Evolutionary conservation across 2,797 vertebrate genomes (phyloP).

Genomic region (Muraenolepis orangiensis): DNA sequence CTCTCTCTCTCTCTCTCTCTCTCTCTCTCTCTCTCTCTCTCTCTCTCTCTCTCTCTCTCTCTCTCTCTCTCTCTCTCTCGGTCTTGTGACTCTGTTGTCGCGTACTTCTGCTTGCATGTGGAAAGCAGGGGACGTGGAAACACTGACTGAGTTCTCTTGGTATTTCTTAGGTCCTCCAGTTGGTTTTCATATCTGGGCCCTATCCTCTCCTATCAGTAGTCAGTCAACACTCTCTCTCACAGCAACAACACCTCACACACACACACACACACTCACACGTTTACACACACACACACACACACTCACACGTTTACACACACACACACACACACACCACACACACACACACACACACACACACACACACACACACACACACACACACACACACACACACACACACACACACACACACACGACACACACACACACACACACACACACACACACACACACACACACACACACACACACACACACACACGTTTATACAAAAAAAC

Average conservation of each 20-base stretch:
- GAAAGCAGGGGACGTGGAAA: slow-evolving; percentile 76
- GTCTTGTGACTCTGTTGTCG: slow-evolving; percentile 64
- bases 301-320: too few relatives aligned
- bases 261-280: slow-evolving; percentile 6
- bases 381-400: not conserved
- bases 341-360: too few relatives aligned
- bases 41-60: slow-evolving; percentile 16
- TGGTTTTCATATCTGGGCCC: slow-evolving; percentile 46
- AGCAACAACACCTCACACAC: not conserved
- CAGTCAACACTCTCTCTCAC: slow-evolving; percentile 39
- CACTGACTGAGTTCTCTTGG: slow-evolving; percentile 70
- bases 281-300: too few relatives aligned
- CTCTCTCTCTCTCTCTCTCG: slow-evolving; percentile 21
- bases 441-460: too few relatives aligned
- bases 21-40: slow-evolving; percentile 11
- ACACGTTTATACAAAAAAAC: too few relatives aligned
- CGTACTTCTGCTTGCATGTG: slow-evolving; percentile 54
- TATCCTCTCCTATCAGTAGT: slow-evolving; percentile 51
- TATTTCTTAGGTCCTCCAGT: slow-evolving; percentile 60
- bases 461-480: too few relatives aligned
- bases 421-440: slow-evolving; percentile 1
- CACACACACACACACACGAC: not conserved
- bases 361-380: not conserved
- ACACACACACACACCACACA: too few relatives aligned
- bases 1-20: too few relatives aligned